Conservation (phyloP, 2,888 invertebrate species). For the Ptychoptera contaminata region DNA sequence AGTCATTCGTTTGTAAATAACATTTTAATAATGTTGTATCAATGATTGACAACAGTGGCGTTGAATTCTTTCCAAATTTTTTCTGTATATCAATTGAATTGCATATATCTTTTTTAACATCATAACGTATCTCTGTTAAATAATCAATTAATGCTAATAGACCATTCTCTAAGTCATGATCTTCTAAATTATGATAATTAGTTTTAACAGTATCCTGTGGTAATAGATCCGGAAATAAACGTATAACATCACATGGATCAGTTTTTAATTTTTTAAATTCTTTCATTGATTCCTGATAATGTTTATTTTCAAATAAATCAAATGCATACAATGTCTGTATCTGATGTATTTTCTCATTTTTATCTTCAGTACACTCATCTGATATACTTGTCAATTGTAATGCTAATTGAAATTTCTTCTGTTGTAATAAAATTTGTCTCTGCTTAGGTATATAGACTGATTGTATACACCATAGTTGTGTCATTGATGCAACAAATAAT, state of each 20-base stretch:
- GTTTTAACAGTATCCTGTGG: constrained; percentile 22
- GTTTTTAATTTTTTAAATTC: constrained; percentile 80
- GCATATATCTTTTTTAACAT: constrained; percentile 32
- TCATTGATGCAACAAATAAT: constrained; percentile 73
- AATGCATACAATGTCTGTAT: constrained; percentile 85
- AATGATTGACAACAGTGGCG: constrained; percentile 72
- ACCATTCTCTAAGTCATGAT: constrained; percentile 75
- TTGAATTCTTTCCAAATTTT: constrained; percentile 19
- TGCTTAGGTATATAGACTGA: constrained; percentile 70
- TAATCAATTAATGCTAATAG: constrained; percentile 79
- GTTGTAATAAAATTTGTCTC: constrained; percentile 65
- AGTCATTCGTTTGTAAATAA: constrained; percentile 94
- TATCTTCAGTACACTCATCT: constrained; percentile 65
- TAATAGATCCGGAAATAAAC: constrained; percentile 76
- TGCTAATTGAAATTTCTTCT: constrained; percentile 89
- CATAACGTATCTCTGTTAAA: constrained; percentile 57
- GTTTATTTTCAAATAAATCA: constrained; percentile 76
- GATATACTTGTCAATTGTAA: constrained; percentile 73
- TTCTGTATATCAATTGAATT: constrained; percentile 24
- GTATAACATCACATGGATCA: constrained; percentile 90
- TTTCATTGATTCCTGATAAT: constrained; percentile 80
- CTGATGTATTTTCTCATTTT: constrained; percentile 62
- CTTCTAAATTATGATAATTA: constrained; percentile 41
- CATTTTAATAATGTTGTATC: constrained; percentile 96
- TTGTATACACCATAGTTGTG: constrained; percentile 78